Conservation (phyloP, 2,888 invertebrate species). For the Dermolepida albohirtum region DNA sequence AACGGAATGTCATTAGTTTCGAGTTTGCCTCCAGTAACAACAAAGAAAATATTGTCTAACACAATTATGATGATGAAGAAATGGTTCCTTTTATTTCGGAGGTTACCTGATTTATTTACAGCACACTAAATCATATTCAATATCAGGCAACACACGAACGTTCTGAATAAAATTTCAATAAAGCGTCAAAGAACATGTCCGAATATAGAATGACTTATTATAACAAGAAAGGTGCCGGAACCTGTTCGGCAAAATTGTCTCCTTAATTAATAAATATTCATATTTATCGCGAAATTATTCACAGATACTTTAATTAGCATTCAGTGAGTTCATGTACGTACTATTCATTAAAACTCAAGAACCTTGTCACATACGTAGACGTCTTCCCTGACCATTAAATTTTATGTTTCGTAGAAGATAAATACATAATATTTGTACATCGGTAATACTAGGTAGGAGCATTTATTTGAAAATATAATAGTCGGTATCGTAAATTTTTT, state of each 20-base stretch:
- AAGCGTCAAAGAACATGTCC: slow-evolving; percentile 11
- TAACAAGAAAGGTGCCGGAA: neutral
- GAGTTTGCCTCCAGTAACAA: slow-evolving; percentile 12
- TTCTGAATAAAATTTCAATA: slow-evolving; percentile 27
- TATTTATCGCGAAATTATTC: slow-evolving; percentile 1
- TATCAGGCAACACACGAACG: slow-evolving; percentile 11
- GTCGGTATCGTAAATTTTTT: too few relatives aligned
- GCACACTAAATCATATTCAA: slow-evolving; percentile 25
- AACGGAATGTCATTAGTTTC: slow-evolving; percentile 5
- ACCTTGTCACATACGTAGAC: slow-evolving; percentile 4
- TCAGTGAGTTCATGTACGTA: neutral
- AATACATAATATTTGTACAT: too few relatives aligned
- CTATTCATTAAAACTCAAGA: slow-evolving; percentile 7
- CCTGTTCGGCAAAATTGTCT: slow-evolving; percentile 3
- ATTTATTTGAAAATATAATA: too few relatives aligned
- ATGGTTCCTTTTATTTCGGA: slow-evolving; percentile 15
- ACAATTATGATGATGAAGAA: slow-evolving; percentile 5
- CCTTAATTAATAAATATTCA: slow-evolving; percentile 1
- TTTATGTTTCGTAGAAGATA: neutral
- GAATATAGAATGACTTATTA: slow-evolving; percentile 32
- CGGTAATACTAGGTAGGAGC: too few relatives aligned
- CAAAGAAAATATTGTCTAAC: slow-evolving; percentile 19
- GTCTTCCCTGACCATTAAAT: neutral
- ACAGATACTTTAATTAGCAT: neutral
- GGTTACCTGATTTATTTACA: slow-evolving; percentile 12